Evolutionary conservation across 2,888 invertebrate species (phyloP), one percentile per base, ranked within the genome.

Genomic region (Meandrusa payeni): DNA sequence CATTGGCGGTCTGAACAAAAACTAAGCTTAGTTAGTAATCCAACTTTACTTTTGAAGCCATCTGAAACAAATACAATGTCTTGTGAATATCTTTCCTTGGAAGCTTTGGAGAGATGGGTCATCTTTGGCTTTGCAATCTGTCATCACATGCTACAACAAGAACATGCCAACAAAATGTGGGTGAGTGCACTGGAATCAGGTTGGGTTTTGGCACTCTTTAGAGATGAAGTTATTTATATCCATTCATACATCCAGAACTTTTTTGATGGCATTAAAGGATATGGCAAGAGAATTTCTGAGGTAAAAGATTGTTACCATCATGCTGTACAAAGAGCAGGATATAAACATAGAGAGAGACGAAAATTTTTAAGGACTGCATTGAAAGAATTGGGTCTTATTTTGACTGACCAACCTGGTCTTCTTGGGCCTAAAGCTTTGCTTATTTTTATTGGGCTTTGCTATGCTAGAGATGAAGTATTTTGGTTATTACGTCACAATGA

Each of bases 321-420:
- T 65, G 96, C 98, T 1, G 92, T 97, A 3, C 96, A 96, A 63
- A 95, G 96, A 70, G 95, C 97, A 69, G 95, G 96, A 0, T 92
- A 94, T 48, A 93, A 96, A 65, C 99, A 99, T 72, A 91, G 98
- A 50, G 99, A 99, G 68, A 90, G 99, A 39, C 90, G 99, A 56
- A 98, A 99, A 83, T 99, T 98, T 76, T 87, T 99, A 46, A 91
- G 99, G 42, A 96, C 97, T 1, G 97, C 98, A 1, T 83, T 99
- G 10, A 97, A 98, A 69, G 99, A 99, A 77, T 83, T 99, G 48
- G 96, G 96, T 1, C 89, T 98, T 1, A 95, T 99, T 59, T 91
- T 99, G 69, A 96, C 98, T 7, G 99, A 99, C 80, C 98, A 99
- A 73, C 99, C 99, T 2, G 98, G 99, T 1, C 87, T 99, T 11